Evolutionary conservation across 23 tunicate species (phyloP).

Genomic region (Diplosoma virens): DNA sequence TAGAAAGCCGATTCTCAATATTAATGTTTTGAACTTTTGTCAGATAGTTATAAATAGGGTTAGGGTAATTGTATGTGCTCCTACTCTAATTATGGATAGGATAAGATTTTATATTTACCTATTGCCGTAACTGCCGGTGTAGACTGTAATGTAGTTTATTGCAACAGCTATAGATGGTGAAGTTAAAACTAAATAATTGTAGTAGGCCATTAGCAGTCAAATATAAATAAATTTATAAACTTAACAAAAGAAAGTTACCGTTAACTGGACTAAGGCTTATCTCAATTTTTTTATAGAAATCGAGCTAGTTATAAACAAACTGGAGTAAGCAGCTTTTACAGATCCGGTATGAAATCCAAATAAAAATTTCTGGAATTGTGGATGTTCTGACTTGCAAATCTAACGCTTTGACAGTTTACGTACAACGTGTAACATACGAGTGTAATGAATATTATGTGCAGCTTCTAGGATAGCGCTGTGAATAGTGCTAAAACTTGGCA

Average conservation of each 20-base stretch:
- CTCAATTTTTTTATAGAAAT: not conserved
- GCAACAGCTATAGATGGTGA: not conserved
- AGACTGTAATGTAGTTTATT: not conserved
- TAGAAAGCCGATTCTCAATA: not conserved
- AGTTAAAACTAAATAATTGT: not conserved
- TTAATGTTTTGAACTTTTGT: not conserved
- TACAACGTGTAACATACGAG: not conserved
- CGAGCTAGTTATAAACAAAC: not conserved
- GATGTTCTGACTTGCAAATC: not conserved
- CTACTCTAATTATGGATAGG: not conserved
- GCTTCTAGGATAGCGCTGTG: not conserved
- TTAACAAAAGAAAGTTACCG: not conserved
- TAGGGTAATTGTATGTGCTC: not conserved
- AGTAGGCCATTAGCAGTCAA: not conserved
- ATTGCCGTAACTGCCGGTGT: not conserved
- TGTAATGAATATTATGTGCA: not conserved
- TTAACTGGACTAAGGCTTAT: not conserved
- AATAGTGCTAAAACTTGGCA: not conserved
- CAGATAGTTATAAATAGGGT: not conserved
- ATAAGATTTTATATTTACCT: not conserved
- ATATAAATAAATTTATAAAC: not conserved
- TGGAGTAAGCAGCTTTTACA: not conserved
- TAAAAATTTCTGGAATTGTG: not conserved
- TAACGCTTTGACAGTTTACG: not conserved
- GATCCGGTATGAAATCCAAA: not conserved